A percentile compares a stretch with the other conserved stretches of the same genome.
Evolutionary conservation across 1,140 invertebrate species (phyloP).

Genomic region (Hylaeus volcanicus): DNA sequence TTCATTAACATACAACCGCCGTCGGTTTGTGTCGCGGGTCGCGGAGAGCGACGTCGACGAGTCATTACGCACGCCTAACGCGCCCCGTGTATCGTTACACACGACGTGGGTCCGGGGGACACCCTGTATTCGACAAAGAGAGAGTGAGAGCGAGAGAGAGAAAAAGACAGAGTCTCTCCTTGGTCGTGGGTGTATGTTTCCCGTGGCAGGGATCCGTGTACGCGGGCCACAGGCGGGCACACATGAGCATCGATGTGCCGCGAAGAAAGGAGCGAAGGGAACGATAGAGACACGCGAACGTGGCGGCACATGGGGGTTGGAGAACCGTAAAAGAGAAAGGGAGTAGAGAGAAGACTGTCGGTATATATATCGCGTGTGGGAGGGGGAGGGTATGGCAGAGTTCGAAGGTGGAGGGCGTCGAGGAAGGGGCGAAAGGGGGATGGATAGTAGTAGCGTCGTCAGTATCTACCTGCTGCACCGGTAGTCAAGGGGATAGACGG

Average conservation of each 20-base stretch:
- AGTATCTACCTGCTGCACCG: constrained; percentile 63
- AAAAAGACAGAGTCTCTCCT: background rate
- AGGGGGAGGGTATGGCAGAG: constrained; percentile 32
- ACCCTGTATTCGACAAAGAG: constrained; percentile 7
- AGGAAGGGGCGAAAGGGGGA: constrained; percentile 30
- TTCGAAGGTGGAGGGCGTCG: constrained; percentile 53
- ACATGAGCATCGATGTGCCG: constrained; percentile 2
- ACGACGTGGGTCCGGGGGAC: constrained; percentile 15
- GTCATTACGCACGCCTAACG: constrained; percentile 67
- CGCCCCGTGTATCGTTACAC: constrained; percentile 40
- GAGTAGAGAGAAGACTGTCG: constrained; percentile 17
- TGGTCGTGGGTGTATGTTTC: background rate
- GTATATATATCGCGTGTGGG: constrained; percentile 25
- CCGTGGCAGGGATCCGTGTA: background rate
- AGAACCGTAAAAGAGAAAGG: constrained; percentile 44
- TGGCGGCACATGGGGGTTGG: background rate
- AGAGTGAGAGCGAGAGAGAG: no score
- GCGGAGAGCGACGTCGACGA: constrained; percentile 50
- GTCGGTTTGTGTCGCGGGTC: constrained; percentile 14
- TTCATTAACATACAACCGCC: constrained; percentile 56
- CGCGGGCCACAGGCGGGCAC: background rate
- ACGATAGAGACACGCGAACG: constrained; percentile 16
- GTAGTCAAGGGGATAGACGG: constrained; percentile 47
- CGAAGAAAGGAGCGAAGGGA: constrained; percentile 17
- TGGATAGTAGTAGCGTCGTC: constrained; percentile 55